Base-by-base conservation (phyloP, 2,113 vertebrate species). In the Micronycteris hirsuta region DNA sequence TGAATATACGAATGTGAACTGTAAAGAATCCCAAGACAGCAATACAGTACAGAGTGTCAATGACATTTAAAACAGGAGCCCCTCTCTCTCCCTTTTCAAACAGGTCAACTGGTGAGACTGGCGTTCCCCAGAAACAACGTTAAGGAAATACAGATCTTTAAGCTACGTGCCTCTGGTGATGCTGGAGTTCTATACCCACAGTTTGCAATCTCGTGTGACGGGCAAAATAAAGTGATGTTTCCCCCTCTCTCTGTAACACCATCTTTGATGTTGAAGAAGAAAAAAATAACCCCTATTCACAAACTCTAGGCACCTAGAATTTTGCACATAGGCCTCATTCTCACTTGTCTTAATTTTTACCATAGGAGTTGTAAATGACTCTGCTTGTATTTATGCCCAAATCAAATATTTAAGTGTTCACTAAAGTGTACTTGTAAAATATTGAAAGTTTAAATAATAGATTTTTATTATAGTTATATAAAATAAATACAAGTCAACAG, bases 311-410 rank as follows among this genome's bases (percentile, higher is more conserved):
- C 22, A 58, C 16, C 73, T 68, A 78, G n/a, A 92, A 91, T 82
- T 92, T 82, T 85, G 41, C 61, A 92, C 17, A 31, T 3, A 95
- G 52, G 28, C 28, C 47, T 84, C 56, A 20, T 90, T 92, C 28
- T 84, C 54, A 52, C n/a, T 93, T 63, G 12, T 45, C 61, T 95
- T 89, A 38, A 63, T 87, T 94, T 96, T 38, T 74, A 81, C 36
- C 4, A 43, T 1, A 87, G 13, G 22, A 92, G 31, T 20, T 71
- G 49, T 52, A 81, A 89, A 89, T 81, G 31, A 70, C 28, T 24
- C n/a, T 5, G 15, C 14, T 84, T 91, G 6, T 88, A 16, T 63
- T 91, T 85, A 77, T 6, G 24, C 33, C 8, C 43, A 86, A 94
- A 88, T 3, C 33, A 80, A 41, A 65, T 45, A 87, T 52, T 70